Conservation (phyloP, 2,888 invertebrate species). For the Pyrocoelia pectoralis region DNA sequence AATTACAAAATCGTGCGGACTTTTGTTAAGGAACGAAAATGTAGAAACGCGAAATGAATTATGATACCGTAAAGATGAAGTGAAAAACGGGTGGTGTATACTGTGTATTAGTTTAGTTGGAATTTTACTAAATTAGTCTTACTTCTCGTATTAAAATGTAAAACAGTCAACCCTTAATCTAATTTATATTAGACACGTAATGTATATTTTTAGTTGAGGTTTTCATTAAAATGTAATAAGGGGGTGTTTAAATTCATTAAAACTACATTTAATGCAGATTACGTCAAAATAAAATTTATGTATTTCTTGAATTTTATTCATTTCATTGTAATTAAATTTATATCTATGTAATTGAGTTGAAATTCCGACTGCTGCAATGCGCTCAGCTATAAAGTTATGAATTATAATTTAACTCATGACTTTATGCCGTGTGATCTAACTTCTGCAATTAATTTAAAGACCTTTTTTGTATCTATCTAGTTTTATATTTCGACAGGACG, state of each 20-base stretch:
- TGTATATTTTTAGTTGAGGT: not conserved
- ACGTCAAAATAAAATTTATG: conserved; percentile 1
- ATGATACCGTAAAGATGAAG: not conserved
- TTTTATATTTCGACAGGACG: too few species aligned
- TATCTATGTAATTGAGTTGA: conserved; percentile 1
- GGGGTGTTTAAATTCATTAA: not conserved
- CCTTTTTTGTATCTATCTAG: not conserved
- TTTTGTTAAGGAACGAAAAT: not conserved
- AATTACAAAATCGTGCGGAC: not conserved
- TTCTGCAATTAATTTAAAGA: not conserved
- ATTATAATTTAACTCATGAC: not conserved
- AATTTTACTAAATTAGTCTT: too few species aligned
- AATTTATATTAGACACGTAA: conserved; percentile 1
- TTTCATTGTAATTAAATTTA: conserved; percentile 1
- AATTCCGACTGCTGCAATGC: not conserved
- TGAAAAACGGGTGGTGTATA: not conserved
- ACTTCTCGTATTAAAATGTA: not conserved
- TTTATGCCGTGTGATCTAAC: not conserved
- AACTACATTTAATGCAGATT: conserved; percentile 1
- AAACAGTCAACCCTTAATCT: not conserved
- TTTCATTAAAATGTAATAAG: not conserved
- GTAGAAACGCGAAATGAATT: not conserved
- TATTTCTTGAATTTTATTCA: conserved; percentile 1
- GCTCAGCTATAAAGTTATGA: not conserved
- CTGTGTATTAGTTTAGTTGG: not conserved